phyloP scores from a whole-genome alignment of 2,113 vertebrate species.

The Muntiacus reevesi region DNA sequence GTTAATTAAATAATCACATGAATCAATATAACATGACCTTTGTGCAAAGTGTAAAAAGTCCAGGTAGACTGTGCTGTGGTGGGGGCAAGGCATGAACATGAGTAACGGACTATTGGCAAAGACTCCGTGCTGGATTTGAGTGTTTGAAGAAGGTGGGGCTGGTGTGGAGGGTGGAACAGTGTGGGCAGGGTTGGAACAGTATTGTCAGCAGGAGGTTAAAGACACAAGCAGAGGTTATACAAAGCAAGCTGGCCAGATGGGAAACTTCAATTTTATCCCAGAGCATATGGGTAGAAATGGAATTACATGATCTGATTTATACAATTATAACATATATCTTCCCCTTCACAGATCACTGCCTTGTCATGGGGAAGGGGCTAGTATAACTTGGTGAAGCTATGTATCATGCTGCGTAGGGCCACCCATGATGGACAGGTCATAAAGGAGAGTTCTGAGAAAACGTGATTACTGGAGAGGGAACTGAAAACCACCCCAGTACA shows the following conservation, averaged over 20 bases:
- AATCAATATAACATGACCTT: background rate
- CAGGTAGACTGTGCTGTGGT: no score
- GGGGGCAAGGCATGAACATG: accelerated
- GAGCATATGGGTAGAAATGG: background rate
- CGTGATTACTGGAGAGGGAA: background rate
- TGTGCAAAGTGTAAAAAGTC: background rate
- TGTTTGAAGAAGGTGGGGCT: background rate
- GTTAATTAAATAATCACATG: background rate
- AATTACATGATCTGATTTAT: background rate
- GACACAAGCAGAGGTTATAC: background rate
- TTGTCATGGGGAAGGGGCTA: background rate
- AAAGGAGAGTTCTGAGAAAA: background rate
- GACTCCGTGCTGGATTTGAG: background rate
- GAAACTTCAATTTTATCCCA: background rate
- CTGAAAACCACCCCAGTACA: background rate
- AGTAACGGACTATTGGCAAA: background rate
- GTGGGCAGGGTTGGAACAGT: background rate
- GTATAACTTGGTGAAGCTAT: background rate
- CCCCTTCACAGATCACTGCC: background rate
- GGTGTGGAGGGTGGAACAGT: accelerated
- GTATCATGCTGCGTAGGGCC: background rate
- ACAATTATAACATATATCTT: background rate
- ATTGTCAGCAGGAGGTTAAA: background rate
- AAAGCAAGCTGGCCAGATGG: background rate
- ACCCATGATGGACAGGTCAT: background rate